Conservation (phyloP, 2,888 invertebrate genomes). For the Trichogramma evanescens region DNA sequence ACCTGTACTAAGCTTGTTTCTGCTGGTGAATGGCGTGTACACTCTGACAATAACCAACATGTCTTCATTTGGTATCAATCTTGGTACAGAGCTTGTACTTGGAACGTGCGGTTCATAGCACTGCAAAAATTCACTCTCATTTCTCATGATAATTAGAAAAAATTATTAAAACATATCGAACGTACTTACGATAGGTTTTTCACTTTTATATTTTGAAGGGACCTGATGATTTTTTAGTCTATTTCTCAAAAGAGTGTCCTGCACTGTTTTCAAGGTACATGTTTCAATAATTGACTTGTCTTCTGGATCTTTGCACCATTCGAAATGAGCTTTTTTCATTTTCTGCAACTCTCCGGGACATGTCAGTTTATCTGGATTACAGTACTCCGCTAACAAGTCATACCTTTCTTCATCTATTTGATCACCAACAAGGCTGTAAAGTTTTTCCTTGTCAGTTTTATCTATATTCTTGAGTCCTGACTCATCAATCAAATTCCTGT, state of each 20-base stretch:
- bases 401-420: conserved; percentile 46
- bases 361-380: conserved; percentile 42
- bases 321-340: conserved; percentile 19
- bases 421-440: conserved; percentile 26
- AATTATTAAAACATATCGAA: not conserved
- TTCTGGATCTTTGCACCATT: conserved; percentile 24
- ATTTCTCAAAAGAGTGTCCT: conserved; percentile 24
- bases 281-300: conserved; percentile 23
- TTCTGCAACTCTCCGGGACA: conserved; percentile 33
- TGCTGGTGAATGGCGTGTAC: conserved; percentile 48
- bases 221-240: conserved; percentile 24
- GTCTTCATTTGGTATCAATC: conserved; percentile 40
- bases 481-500: conserved; percentile 10
- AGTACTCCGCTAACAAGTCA: conserved; percentile 46
- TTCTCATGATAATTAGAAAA: conserved; percentile 11
- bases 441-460: not conserved
- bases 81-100: not conserved
- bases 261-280: conserved; percentile 32
- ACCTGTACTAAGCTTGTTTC: conserved; percentile 17
- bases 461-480: conserved; percentile 4
- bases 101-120: conserved; percentile 22
- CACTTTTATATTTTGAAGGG: conserved; percentile 33
- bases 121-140: conserved; percentile 22
- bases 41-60: conserved; percentile 48
- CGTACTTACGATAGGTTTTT: conserved; percentile 34